Percentiles rank a stretch among this genome's conserved stretches.
Conservation (phyloP, 2,797 vertebrate genomes). For the Muraenolepis orangiensis region DNA sequence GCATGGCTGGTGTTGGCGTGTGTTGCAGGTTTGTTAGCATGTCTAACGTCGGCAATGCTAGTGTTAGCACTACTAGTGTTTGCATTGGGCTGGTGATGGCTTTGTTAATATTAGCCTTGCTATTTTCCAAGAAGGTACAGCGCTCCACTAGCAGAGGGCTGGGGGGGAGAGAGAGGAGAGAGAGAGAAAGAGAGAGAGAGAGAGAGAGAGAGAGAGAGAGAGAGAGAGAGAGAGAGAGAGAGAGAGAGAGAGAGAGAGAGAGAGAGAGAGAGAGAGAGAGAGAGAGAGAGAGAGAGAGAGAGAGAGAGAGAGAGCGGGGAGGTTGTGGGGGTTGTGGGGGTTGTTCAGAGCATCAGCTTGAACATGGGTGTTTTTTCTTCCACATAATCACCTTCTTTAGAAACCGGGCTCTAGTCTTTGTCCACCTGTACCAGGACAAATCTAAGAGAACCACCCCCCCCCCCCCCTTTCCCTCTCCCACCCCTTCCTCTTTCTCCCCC, state of each 20-base stretch:
- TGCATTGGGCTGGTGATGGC: not conserved
- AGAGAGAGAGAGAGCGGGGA: too few species aligned
- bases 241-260: too few species aligned
- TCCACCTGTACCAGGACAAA: constrained; percentile 31
- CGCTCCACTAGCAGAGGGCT: constrained; percentile 18
- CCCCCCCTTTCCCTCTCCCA: constrained; percentile 23
- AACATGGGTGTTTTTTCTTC: constrained; percentile 49
- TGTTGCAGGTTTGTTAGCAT: too few species aligned
- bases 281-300: too few species aligned
- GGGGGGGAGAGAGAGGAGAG: constrained; percentile 7
- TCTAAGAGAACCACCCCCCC: not conserved
- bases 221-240: too few species aligned
- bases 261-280: too few species aligned
- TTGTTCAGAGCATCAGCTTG: constrained; percentile 44
- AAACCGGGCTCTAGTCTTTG: constrained; percentile 8
- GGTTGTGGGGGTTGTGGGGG: not conserved
- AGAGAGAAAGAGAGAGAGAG: too few species aligned
- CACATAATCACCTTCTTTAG: constrained; percentile 63
- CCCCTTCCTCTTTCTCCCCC: constrained; percentile 30
- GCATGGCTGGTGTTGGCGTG: too few species aligned
- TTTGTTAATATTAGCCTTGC: constrained; percentile 21
- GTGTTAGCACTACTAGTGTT: not conserved
- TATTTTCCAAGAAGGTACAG: too few species aligned
- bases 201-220: too few species aligned
- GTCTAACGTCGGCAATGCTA: too few species aligned